Evolutionary conservation across 2,888 invertebrate genomes (phyloP), one percentile per base, ranked within the genome.

Genomic region (Agonopterix subpropinquella): DNA sequence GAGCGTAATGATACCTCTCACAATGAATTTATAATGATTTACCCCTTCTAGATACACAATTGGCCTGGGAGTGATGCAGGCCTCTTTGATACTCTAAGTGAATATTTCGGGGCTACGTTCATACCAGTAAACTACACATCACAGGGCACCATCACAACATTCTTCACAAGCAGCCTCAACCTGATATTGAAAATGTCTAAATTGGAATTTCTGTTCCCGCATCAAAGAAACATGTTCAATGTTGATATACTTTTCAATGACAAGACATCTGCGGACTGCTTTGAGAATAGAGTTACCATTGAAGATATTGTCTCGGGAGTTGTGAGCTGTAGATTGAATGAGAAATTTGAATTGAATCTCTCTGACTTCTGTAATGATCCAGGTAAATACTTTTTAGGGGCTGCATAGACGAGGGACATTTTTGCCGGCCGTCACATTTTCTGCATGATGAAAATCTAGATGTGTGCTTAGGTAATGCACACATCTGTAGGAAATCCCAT

Each of bases 231-330:
- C 44, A 83, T 84, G 83, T 80, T 63, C 36, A 80, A 70, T 53
- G 54, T 87, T 42, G 82, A 86, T 44, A 59, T 88, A 37, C 52
- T 86, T 7, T 78, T 85, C 44, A 79, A 85, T 61, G 80, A 84
- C 47, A 83, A 75, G 53, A 68, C 57, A 4, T 80, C 86, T 1
- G 46, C 45, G 0, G 82, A 87, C 3, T 71, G 75, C 42, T 85
- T 87, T 63, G 70, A 70, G 4, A 66, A 56, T 11, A 44, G 53
- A 36, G 54, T 69, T 2, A 74, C 78, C 0, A 42, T 85, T 42
- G 78, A 80, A 5, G 80, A 85, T 41, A 68, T 86, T 41, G 70
- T 88, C 0, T 51, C 67, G 1, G 57, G 70, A 42, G 63, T 85
- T 10, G 77, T 88, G 0, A 75, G 71, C 44, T 59, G 59, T 8